phyloP scores from a whole-genome alignment of 2,888 invertebrate genomes.

The Exephanes ischioxanthus region DNA sequence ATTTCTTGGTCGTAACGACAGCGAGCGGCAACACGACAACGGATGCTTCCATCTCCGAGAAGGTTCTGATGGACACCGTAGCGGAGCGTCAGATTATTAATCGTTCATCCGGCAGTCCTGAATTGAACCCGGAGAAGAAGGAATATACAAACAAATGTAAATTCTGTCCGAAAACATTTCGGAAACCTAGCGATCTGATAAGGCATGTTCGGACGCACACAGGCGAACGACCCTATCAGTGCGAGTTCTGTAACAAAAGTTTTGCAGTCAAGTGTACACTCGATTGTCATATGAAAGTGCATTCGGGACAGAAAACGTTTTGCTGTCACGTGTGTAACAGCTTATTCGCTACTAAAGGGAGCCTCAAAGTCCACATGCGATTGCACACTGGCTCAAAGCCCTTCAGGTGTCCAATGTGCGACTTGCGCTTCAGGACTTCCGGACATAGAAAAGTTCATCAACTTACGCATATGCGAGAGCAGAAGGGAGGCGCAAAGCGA shows the following conservation, averaged over 20 bases:
- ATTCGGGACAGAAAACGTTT: slow-evolving; percentile 87
- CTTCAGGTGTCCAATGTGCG: slow-evolving; percentile 88
- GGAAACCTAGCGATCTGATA: slow-evolving; percentile 89
- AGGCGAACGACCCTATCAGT: slow-evolving; percentile 89
- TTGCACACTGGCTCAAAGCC: slow-evolving; percentile 88
- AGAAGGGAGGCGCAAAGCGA: slow-evolving; percentile 66
- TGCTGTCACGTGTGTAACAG: slow-evolving; percentile 88
- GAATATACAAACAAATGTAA: slow-evolving; percentile 86
- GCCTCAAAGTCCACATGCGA: slow-evolving; percentile 89
- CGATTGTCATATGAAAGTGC: slow-evolving; percentile 88
- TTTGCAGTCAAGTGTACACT: slow-evolving; percentile 90
- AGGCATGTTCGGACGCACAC: slow-evolving; percentile 90
- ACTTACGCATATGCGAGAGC: slow-evolving; percentile 85
- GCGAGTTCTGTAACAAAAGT: slow-evolving; percentile 86
- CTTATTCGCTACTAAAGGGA: slow-evolving; percentile 88
- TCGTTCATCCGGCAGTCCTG: slow-evolving; percentile 46
- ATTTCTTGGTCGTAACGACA: slow-evolving; percentile 31
- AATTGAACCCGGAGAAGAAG: slow-evolving; percentile 74
- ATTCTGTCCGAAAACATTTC: slow-evolving; percentile 88
- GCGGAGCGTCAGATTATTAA: slow-evolving; percentile 78
- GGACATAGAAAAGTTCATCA: slow-evolving; percentile 89
- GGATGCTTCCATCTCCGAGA: slow-evolving; percentile 78
- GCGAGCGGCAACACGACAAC: slow-evolving; percentile 59
- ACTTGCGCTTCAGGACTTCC: slow-evolving; percentile 88
- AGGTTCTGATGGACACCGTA: slow-evolving; percentile 80